Evolutionary conservation across 2,888 invertebrate genomes (phyloP).

Genomic region (Sylvicola fuscatus): DNA sequence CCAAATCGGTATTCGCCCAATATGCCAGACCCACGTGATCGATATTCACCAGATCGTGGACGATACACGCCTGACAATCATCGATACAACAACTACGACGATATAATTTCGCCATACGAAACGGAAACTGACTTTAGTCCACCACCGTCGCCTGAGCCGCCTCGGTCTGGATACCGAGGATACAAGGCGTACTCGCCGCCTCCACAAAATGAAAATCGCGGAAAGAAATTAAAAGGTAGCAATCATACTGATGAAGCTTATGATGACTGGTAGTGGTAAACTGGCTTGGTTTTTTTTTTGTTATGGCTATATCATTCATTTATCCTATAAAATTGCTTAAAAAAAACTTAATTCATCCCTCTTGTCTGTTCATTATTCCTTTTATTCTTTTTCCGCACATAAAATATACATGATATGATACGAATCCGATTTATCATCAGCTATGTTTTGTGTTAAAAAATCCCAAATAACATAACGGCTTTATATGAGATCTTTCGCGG

Average conservation of each 20-base stretch:
- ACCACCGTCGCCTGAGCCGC: slow-evolving; percentile 34
- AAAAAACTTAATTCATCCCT: too few species aligned
- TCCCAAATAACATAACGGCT: too few species aligned
- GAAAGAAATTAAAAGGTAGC: slow-evolving; percentile 8
- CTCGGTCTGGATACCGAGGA: slow-evolving; percentile 20
- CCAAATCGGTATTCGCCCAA: slow-evolving; percentile 12
- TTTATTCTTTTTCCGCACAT: too few species aligned
- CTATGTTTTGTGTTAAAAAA: too few species aligned
- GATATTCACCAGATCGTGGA: slow-evolving; percentile 21
- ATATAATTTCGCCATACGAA: slow-evolving; percentile 27
- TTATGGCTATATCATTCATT: neutral
- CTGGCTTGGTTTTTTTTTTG: neutral
- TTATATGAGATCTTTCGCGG: too few species aligned
- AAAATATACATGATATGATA: too few species aligned
- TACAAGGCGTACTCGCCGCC: slow-evolving; percentile 6
- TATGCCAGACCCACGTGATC: slow-evolving; percentile 16
- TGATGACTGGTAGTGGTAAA: neutral
- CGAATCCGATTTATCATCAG: too few species aligned
- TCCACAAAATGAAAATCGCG: slow-evolving; percentile 6
- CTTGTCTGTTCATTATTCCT: too few species aligned
- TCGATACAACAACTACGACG: slow-evolving; percentile 18
- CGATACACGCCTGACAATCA: slow-evolving; percentile 34
- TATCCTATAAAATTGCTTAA: too few species aligned
- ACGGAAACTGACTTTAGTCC: slow-evolving; percentile 49
- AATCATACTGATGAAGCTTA: slow-evolving; percentile 6